phyloP scores from a whole-genome alignment of 2,797 vertebrate genomes.

The Parambassis ranga region DNA sequence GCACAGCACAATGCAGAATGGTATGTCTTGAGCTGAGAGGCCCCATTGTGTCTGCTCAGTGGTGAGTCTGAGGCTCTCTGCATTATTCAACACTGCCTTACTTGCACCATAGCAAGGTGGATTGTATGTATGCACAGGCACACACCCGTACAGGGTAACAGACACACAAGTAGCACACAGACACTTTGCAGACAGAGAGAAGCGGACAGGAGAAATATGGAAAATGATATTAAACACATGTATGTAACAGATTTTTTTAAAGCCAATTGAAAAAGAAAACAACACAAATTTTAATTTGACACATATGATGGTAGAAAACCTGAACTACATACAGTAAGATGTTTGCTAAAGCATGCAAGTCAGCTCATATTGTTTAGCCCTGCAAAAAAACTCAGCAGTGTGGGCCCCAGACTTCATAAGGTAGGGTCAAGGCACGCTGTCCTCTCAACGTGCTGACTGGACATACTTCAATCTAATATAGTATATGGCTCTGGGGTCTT shows the following conservation, averaged over 20 bases:
- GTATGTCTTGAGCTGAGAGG: conserved; percentile 54
- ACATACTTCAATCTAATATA: conserved; percentile 67
- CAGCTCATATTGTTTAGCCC: conserved; percentile 22
- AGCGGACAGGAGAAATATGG: not conserved
- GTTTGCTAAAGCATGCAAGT: not conserved
- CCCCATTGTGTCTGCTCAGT: conserved; percentile 60
- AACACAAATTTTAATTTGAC: too few relatives aligned
- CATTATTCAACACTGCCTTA: conserved; percentile 68
- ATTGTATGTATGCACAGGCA: conserved; percentile 46
- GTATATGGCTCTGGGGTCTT: conserved; percentile 60
- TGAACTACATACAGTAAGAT: not conserved
- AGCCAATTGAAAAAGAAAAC: too few relatives aligned
- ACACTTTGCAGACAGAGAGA: conserved; percentile 10
- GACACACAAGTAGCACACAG: not conserved
- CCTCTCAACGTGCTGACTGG: conserved; percentile 64
- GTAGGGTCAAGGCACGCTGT: conserved; percentile 58
- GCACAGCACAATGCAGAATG: conserved; percentile 25
- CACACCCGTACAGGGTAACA: conserved; percentile 18
- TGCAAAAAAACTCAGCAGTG: conserved; percentile 28
- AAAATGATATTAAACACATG: not conserved
- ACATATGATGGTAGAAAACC: too few relatives aligned
- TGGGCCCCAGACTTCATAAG: conserved; percentile 55
- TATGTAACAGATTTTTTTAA: too few relatives aligned
- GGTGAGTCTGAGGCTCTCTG: conserved; percentile 50
- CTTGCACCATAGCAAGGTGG: conserved; percentile 55